Conservation (phyloP, 2,888 invertebrate genomes). For the Drosophila anomelani region DNA sequence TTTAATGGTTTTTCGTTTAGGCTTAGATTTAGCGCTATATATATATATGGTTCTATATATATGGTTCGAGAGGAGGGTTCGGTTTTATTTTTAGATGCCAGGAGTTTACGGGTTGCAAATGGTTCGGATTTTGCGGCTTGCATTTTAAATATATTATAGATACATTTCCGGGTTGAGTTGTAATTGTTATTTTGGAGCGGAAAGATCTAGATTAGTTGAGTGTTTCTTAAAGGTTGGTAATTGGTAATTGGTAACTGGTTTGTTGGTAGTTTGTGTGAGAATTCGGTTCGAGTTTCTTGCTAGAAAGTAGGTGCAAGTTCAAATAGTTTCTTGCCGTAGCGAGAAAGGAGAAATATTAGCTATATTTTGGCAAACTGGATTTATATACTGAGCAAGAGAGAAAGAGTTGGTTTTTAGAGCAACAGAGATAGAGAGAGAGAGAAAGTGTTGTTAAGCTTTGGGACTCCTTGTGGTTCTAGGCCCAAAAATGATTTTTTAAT, state of each 20-base stretch:
- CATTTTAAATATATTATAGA: slow-evolving; percentile 31
- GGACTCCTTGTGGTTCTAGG: slow-evolving; percentile 24
- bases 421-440: slow-evolving; percentile 13
- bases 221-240: slow-evolving; percentile 31
- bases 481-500: slow-evolving; percentile 21
- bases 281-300: slow-evolving; percentile 46
- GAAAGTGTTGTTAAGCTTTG: slow-evolving; percentile 22
- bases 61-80: slow-evolving; percentile 31
- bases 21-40: slow-evolving; percentile 49
- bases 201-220: slow-evolving; percentile 45
- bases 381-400: slow-evolving; percentile 12
- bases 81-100: slow-evolving; percentile 53
- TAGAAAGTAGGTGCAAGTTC: slow-evolving; percentile 67
- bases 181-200: slow-evolving; percentile 34
- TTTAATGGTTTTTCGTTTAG: slow-evolving; percentile 58
- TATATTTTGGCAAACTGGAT: slow-evolving; percentile 39
- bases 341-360: slow-evolving; percentile 30
- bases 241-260: slow-evolving; percentile 10
- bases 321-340: slow-evolving; percentile 69
- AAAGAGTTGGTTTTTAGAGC: slow-evolving; percentile 28
- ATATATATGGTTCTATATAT: slow-evolving; percentile 33
- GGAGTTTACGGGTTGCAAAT: slow-evolving; percentile 70
- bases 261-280: slow-evolving; percentile 35
- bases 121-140: slow-evolving; percentile 39
- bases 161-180: slow-evolving; percentile 28